Evolutionary conservation across 2,797 vertebrate genomes (phyloP), one percentile per base, ranked within the genome.

Genomic region (Nyctalus aviator): DNA sequence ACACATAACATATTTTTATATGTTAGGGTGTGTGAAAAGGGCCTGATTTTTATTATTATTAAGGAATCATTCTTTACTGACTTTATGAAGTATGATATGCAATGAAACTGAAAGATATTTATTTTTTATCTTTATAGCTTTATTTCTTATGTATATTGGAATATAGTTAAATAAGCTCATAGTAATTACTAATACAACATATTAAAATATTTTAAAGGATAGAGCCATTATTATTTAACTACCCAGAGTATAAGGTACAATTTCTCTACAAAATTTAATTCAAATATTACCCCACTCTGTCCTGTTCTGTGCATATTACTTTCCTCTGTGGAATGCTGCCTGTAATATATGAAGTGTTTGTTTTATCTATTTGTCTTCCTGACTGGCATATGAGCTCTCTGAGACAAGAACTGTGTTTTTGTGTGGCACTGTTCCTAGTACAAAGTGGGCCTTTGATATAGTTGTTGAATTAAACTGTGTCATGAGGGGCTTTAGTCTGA

Each of bases 61-160:
- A 91, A 83, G 27, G 71, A 81, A 53, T 87, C 13, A 79, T 21
- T 77, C 53, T 23, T 69, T 78, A 0, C 20, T 93, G 57, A 86
- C 30, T 91, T 78, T 93, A 66, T 84, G n/a, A 90, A 53, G 17
- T 50, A 30, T 6, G 37, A 30, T 53, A 71, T 6, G 41, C 48
- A 93, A 32, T 57, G 10, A 44, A 78, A 91, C 18, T 73, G 50
- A 83, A 69, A 23, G 17, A 46, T 73, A 37, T 44, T 83, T 73
- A 30, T 59, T 55, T 85, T 89, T 86, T 32, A 27, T 87, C 66
- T 85, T 94, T 83, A 78, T 78, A 88, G 35, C 17, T 93, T 92
- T 27, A 4, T 85, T 90, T 78, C 48, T 84, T 71, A 55, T 64
- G 15, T 23, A 30, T 66, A 84, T 71, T 37, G 12, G 25, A 50